Base-by-base conservation (phyloP, 2,113 vertebrate species). In the Odontesthes bonariensis region DNA sequence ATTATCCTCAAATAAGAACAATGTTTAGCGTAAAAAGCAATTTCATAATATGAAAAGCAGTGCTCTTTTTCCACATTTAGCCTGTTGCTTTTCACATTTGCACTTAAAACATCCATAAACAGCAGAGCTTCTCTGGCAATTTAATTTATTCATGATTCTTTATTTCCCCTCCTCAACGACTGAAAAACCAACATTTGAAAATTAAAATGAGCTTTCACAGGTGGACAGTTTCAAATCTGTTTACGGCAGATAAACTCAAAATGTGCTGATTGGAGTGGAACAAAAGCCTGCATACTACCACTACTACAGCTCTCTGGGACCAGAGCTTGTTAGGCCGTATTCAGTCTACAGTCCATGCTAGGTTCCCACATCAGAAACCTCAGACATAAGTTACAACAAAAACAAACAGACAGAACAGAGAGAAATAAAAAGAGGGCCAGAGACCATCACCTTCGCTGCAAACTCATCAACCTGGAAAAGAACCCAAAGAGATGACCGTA, bases 401-500 rank as follows among this genome's bases (percentile, higher is more conserved):
- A 78, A 86, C 60, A 77, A 78, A 85, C 90, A 90, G 69, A 90
- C 80, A 84, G 78, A 93, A 88, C 91, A 89, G 83, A 81, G 76
- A 83, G 84, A 76, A 91, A 80, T 88, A 79, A 92, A 91, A 93
- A 95, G 92, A 83, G 86, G 81, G 86, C 89, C 94, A 95, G 92
- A 96, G 91, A 93, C 90, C 91, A 66, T 96, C 94, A 95, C 92
- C 94, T 96, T 92, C 88, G 94, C 93, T 85, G 95, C 93, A 92
- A 95, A 94, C 88, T 93, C 95, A 95, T 96, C 95, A 94, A 96
- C 95, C 95, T 96, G 94, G 64, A 95, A 95, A 90, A 94, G 92
- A 96, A 96, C 92, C 91, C 93, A 95, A 84, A 96, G 86, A 91
- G 44, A 91, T 88, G 86, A 90, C 87, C 83, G 65, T 61, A 47